Base-by-base conservation (phyloP, 2,888 invertebrate genomes). In the Pollenia labialis region DNA sequence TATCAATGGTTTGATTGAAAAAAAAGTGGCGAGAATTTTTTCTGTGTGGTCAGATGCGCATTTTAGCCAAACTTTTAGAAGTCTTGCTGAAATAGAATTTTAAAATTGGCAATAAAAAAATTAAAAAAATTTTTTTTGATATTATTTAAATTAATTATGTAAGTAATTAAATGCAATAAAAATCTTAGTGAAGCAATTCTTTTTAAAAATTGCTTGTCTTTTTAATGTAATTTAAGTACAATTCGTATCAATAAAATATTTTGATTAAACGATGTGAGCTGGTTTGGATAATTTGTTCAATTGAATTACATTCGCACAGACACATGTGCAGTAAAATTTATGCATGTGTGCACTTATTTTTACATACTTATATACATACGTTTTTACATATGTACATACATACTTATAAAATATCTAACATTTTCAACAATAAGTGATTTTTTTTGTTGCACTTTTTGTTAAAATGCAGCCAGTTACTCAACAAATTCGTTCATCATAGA, bases 401-500 rank as follows among this genome's bases (percentile, higher is more conserved):
- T 32, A 32, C 32, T 32, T 32, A 32, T 32, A 32, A 32, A 32
- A 32, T 32, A 32, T 32, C 32, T 32, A 32, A 2, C 2, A 32
- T 32, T 32, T 32, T 32, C 32, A 32, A 32, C 32, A 32, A 32
- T 32, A 32, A 32, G 4, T 32, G 32, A 32, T 32, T 32, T 32
- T 32, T 2, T 32, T 60, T 14, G 4, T 48, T 12, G 18, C 44
- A 32, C 42, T 71, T 52, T 52, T 52, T 71, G 54, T 56, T 64
- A 11, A 76, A 54, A 32, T 44, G 48, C 69, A 7, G 12, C 14
- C 52, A 44, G 68, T 52, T 69, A 52, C 52, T 52, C 16, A 16
- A n/a, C 32, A 40, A 75, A 50, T 42, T 66, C 60, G 14, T 54
- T 58, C 32, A 81, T 80, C 52, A 46, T 62, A 62, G 18, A 77